Evolutionary conservation across 2,797 vertebrate genomes (phyloP), one percentile per base, ranked within the genome.

Genomic region (Gymnodraco acuticeps): DNA sequence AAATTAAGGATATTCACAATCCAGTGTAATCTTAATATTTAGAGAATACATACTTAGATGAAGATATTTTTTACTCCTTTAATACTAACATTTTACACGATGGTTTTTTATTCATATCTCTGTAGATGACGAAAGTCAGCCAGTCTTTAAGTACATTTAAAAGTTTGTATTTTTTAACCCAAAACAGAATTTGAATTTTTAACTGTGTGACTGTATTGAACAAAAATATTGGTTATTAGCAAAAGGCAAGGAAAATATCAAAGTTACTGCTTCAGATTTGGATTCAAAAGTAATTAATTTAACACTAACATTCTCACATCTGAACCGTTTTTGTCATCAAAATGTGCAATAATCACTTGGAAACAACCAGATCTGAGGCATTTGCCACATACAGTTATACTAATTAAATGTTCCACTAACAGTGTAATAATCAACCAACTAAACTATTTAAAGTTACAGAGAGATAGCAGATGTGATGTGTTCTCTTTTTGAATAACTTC

Each of bases 211-310:
- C 17, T 17, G 19, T 23, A 19, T 23, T 3, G 19, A 17, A 13
- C 5, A 13, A 0, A 51, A 10, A 0, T 50, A 33, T 11, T 47
- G 33, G 52, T 4, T 38, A 5, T 17, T 1, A 38, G 38, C n/a
- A 38, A 42, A 55, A 1, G 2, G 5, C 6, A 46, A 46, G 16
- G 5, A 52, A 47, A 58, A 10, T 14, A 10, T 50, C 46, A 47
- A 54, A 17, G 16, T 55, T 33, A 61, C 5, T 13, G 23, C 6
- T 31, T n/a, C 4, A 0, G 12, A 16, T 54, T 1, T 33, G 3
- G 1, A 17, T 33, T 80, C 38, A 13, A 48, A 55, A 62, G 2
- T 0, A 5, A 2, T 58, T 33, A n/a, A 60, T 15, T 31, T 17
- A 69, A 51, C 60, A 47, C 1, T 15, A 17, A 19, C 6, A 46